Base-by-base conservation (phyloP, 35 echinoderm and acorn worm genomes). In the Apostichopus japonicus region DNA sequence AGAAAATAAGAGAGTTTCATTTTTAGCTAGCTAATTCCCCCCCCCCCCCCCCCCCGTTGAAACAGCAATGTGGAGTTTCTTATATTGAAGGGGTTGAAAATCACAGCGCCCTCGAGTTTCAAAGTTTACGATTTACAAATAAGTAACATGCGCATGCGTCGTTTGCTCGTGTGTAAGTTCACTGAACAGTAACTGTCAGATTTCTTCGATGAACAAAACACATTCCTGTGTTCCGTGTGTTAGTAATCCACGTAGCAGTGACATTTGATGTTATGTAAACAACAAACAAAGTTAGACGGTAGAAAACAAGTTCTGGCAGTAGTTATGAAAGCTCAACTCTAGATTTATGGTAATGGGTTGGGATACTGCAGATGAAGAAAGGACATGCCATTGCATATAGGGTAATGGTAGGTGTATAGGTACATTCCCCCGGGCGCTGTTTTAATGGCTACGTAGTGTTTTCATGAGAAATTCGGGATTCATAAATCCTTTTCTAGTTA, bases 231-330 rank as follows among this genome's bases (percentile, higher is more conserved):
- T 24, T 33, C 54, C 79, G 33, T n/a, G 79, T 54, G 52, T 53
- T 54, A 53, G 63, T 83, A 83, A 83, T 83, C 79, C 79, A 83
- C 63, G 63, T 19, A 55, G 79, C 79, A 19, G 79, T 83, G 79
- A 83, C 54, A 83, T 67, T 67, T 54, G 79, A 83, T 83, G 54
- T 83, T 13, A 83, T 54, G 54, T 83, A 83, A 83, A 83, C 44
- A 83, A 83, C 79, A 83, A 83, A 83, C 79, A 83, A 54, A 51
- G 24, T 83, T 83, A 19, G 79, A 33, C 27, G 27, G 27, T 33
- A 33, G 27, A 33, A 33, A 33, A 33, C 27, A 33, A 33, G 27
- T 33, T 33, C 27, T 33, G 79, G 79, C 51, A 33, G 14, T 83
- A 83, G 33, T 83, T 83, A 54, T 83, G 54, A 53, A 83, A 15